Conservation (phyloP, 2,888 invertebrate species). For the Xiphydria camelus region DNA sequence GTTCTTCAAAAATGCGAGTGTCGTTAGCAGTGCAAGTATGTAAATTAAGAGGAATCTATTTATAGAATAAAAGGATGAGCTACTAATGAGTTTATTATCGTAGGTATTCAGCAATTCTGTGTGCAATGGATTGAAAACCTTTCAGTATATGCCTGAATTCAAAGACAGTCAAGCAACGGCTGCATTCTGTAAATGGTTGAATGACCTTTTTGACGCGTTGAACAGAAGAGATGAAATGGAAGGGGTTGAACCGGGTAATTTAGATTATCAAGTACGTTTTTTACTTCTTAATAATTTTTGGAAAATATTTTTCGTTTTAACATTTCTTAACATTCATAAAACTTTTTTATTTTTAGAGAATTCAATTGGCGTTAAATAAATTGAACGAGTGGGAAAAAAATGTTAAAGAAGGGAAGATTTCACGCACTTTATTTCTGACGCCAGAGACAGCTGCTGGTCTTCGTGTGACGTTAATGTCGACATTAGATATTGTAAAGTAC, state of each 20-base stretch:
- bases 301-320: neutral
- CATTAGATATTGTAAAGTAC: conserved; percentile 13
- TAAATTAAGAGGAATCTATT: neutral
- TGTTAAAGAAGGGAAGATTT: conserved; percentile 8
- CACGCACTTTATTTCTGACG: conserved; percentile 13
- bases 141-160: conserved; percentile 10
- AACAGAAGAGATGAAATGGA: conserved; percentile 16
- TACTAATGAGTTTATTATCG: neutral
- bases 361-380: conserved; percentile 14
- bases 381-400: conserved; percentile 20
- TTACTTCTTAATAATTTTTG: no score
- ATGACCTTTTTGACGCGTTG: conserved; percentile 25
- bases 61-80: neutral
- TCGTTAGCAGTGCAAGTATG: no score
- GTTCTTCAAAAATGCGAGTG: no score
- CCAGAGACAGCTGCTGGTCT: conserved; percentile 17
- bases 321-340: neutral
- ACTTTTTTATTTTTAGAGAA: no score
- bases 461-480: conserved; percentile 17
- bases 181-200: conserved; percentile 23
- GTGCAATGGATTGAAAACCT: conserved; percentile 15
- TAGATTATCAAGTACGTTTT: conserved; percentile 18
- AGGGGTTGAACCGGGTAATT: conserved; percentile 9
- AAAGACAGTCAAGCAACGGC: conserved; percentile 18
- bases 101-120: conserved; percentile 25